These are phyloP conservation scores for Eleutherodactylus coqui DNA, from an alignment of 2,797 vertebrate genomes.

Conservation along the genomic window DNA sequence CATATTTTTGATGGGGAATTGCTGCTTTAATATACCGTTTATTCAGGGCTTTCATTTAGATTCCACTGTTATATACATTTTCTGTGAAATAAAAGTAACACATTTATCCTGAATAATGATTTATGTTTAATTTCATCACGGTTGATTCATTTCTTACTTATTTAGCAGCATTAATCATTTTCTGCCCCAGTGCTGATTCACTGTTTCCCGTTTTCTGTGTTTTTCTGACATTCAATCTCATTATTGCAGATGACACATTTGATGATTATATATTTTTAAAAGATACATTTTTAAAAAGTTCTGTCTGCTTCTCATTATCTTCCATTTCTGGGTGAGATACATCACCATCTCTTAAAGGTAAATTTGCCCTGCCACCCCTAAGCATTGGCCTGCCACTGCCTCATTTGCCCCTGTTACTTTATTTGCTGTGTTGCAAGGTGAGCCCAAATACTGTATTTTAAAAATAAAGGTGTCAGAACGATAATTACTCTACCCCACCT, in stretches of 20 bases:
- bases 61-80: not conserved
- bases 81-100: not conserved
- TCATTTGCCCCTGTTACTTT: too few species aligned
- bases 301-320: not conserved
- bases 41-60: not conserved
- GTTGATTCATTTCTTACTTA: slow-evolving; percentile 5
- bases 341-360: not conserved
- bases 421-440: too few species aligned
- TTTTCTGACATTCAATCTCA: slow-evolving; percentile 33
- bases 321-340: not conserved
- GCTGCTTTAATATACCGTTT: not conserved
- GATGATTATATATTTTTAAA: slow-evolving; percentile 15
- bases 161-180: slow-evolving; percentile 12
- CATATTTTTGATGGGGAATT: not conserved
- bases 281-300: not conserved
- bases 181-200: slow-evolving; percentile 7
- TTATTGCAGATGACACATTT: slow-evolving; percentile 20
- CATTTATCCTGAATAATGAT: slow-evolving; percentile 1
- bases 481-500: too few species aligned
- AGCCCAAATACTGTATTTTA: too few species aligned
- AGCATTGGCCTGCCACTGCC: too few species aligned
- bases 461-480: too few species aligned
- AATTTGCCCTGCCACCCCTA: too few species aligned
- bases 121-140: slow-evolving; percentile 14
- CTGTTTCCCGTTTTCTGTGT: slow-evolving; percentile 34